Percentiles rank a stretch among this genome's conserved stretches.
Conservation (phyloP, 2,888 invertebrate genomes). For the Dorcus hopei region DNA sequence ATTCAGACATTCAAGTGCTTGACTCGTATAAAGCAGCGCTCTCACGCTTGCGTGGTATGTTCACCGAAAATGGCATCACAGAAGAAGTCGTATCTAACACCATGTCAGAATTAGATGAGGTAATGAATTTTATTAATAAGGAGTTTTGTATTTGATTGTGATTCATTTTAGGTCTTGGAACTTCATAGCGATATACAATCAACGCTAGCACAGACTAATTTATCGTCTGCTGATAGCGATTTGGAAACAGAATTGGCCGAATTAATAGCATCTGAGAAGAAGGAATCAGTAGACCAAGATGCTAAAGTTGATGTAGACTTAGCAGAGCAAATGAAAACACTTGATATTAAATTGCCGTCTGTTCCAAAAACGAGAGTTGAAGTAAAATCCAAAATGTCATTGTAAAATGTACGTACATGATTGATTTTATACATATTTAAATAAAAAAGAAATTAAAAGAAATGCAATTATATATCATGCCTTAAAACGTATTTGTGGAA, state of each 20-base stretch:
- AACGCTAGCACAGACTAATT: slow-evolving; percentile 52
- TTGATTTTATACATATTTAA: too few species aligned
- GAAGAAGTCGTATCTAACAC: slow-evolving; percentile 69
- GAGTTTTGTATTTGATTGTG: neutral
- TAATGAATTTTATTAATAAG: slow-evolving; percentile 36
- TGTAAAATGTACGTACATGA: neutral
- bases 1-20: slow-evolving; percentile 55
- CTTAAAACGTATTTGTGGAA: too few species aligned
- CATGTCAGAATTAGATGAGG: slow-evolving; percentile 71
- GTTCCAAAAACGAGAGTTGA: neutral
- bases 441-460: too few species aligned
- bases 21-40: slow-evolving; percentile 66
- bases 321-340: slow-evolving; percentile 1
- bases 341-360: slow-evolving; percentile 6
- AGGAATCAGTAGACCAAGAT: neutral
- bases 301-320: slow-evolving; percentile 3
- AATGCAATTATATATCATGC: too few species aligned
- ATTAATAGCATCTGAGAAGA: slow-evolving; percentile 47
- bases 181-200: slow-evolving; percentile 58
- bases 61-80: slow-evolving; percentile 62
- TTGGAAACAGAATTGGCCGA: slow-evolving; percentile 66
- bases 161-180: slow-evolving; percentile 54
- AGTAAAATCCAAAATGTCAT: slow-evolving; percentile 6
- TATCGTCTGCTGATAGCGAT: slow-evolving; percentile 56
- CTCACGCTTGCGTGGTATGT: slow-evolving; percentile 62